These are phyloP conservation scores for Volucella inflata DNA, from an alignment of 2,888 invertebrate genomes.

Conservation along the genomic window DNA sequence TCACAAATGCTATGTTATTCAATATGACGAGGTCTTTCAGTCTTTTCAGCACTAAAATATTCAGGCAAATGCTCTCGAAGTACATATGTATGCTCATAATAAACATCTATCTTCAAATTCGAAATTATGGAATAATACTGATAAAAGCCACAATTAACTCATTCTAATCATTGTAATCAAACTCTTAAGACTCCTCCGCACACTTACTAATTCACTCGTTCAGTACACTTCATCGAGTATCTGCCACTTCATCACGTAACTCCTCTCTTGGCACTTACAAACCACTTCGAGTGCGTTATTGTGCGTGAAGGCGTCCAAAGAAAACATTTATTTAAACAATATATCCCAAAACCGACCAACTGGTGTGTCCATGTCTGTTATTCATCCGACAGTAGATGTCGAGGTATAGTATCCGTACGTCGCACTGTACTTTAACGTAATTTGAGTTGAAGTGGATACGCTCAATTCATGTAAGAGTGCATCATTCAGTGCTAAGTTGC, in stretches of 20 bases:
- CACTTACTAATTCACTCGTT: constrained; percentile 56
- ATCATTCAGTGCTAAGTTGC: constrained; percentile 30
- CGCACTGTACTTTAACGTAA: neutral
- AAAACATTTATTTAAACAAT: constrained; percentile 74
- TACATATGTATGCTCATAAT: neutral
- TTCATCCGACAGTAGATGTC: constrained; percentile 34
- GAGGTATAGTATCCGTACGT: constrained; percentile 11
- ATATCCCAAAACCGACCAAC: constrained; percentile 33
- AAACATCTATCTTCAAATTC: too few relatives aligned
- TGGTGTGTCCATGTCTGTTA: constrained; percentile 57
- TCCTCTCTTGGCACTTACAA: constrained; percentile 66
- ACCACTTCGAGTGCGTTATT: constrained; percentile 72
- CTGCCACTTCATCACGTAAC: constrained; percentile 73
- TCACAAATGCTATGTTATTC: too few relatives aligned
- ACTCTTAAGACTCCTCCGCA: constrained; percentile 53
- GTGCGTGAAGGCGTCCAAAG: constrained; percentile 74
- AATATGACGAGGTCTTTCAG: too few relatives aligned
- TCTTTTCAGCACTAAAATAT: too few relatives aligned
- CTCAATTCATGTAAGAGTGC: constrained; percentile 70
- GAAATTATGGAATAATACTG: neutral
- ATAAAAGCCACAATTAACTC: constrained; percentile 55
- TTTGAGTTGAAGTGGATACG: constrained; percentile 68
- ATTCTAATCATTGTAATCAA: constrained; percentile 68
- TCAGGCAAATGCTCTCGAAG: neutral
- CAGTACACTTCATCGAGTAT: constrained; percentile 54